Base-by-base conservation (phyloP, 2,797 vertebrate genomes). In the Catostomus latipinnis region DNA sequence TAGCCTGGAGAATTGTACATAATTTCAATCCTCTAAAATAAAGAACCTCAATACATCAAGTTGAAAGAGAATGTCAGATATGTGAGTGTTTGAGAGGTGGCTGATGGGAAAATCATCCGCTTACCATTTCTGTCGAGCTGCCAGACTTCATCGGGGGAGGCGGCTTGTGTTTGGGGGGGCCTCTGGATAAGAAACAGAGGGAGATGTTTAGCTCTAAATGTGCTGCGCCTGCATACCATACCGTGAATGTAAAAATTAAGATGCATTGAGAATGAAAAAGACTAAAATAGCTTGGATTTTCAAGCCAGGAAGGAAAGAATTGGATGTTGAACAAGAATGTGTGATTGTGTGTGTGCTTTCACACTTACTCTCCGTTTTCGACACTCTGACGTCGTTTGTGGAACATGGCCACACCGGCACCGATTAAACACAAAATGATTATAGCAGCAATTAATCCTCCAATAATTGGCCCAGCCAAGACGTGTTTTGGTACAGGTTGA, bases 51-150 rank as follows among this genome's bases (percentile, higher is more conserved):
- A 54, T 54, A 5, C 4, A 12, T 48, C 1, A 18, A 49, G 62
- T 58, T 16, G 50, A 14, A 80, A 61, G 78, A 86, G 86, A 74
- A 86, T 82, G 74, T 86, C 49, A 52, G 86, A 84, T 80, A 84
- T 80, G 84, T 45, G 66, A 66, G 74, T 8, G 2, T 13, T 16
- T 57, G 58, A 71, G 54, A 68, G 22, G 56, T 71, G 67, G 89
- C 84, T 69, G 14, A 80, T 76, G 70, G 75, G 73, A 63, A 11
- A 2, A 76, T 62, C 5, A 6, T 58, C 65, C 80, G 89, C 93
- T 94, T 89, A 94, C 93, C 93, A 93, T 92, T 87, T 93, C 92
- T 0, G 90, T 92, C 0, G 92, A 93, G 89, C 89, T 91, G 86
- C 87, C 87, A 0, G 86, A 82, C 89, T 92, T 94, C 78, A 90